These are phyloP conservation scores for Cyclophora albipunctata DNA, from an alignment of 2,888 invertebrate genomes.

Conservation along the genomic window DNA sequence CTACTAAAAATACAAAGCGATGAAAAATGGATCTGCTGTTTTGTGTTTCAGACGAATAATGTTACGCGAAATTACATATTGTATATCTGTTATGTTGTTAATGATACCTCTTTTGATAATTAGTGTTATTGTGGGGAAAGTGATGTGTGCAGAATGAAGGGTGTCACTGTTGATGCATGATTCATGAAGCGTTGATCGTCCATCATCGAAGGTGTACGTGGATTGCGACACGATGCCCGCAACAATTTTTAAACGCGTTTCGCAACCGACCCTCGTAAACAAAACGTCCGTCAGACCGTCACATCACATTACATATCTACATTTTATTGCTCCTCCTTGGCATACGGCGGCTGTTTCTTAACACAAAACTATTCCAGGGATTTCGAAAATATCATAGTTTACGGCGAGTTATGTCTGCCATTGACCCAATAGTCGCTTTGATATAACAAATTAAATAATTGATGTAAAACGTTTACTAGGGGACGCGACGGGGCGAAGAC, in stretches of 20 bases:
- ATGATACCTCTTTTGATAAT: too few relatives aligned
- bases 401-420: conserved; percentile 41
- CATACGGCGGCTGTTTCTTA: conserved; percentile 43
- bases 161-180: conserved; percentile 22
- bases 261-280: conserved; percentile 53
- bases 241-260: conserved; percentile 39
- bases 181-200: conserved; percentile 30
- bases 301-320: conserved; percentile 25
- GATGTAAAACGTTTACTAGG: conserved; percentile 19
- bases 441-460: conserved; percentile 24
- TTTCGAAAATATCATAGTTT: conserved; percentile 38
- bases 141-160: not conserved
- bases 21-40: not conserved
- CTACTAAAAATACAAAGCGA: not conserved
- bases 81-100: too few relatives aligned
- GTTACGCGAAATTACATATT: too few relatives aligned
- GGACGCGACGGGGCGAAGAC: conserved; percentile 17
- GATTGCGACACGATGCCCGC: conserved; percentile 35
- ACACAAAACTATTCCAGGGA: conserved; percentile 38
- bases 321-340: conserved; percentile 48
- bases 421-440: conserved; percentile 48
- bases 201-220: conserved; percentile 32
- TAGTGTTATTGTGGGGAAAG: too few relatives aligned
- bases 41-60: too few relatives aligned
- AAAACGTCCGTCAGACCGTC: conserved; percentile 42